Evolutionary conservation across 2,113 vertebrate genomes (phyloP), one percentile per base, ranked within the genome.

Genomic region (Salvelinus namaycush): DNA sequence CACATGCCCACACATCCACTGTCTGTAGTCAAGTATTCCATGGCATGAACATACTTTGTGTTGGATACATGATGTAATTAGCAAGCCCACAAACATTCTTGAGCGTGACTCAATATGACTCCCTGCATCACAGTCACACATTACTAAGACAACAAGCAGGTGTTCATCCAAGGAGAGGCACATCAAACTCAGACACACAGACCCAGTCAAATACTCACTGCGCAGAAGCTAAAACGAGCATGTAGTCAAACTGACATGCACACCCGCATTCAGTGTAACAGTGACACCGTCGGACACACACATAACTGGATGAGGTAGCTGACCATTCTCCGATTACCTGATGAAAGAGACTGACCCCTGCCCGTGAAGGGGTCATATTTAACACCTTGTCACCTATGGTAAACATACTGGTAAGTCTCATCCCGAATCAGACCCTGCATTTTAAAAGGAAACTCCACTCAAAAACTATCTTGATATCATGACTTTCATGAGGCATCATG

Each of bases 31-130:
- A 51, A 31, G 48, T 72, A 31, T 81, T 80, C 51, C 9, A 44
- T 44, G 8, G 39, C 81, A 78, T 29, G 60, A 77, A 20, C 81
- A 79, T 29, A 68, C n/a, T 39, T 78, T 78, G 73, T 9, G 62
- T 68, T 73, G 72, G 80, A 86, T 77, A 81, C 75, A 72, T 81
- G 44, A 85, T 49, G 31, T 84, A 78, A 83, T 60, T 77, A 75
- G 71, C 70, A 1, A 66, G 76, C 79, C 71, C 44, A 72, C 70
- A 79, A 62, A 84, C 80, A 81, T 81, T 84, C 70, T 82, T 79
- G n/a, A 69, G 18, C 72, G 29, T 81, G 82, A 76, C 68, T 87
- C 81, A 77, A 72, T 39, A 0, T 68, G 34, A 72, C 75, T 75
- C 9, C 49, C 64, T 67, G 76, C 64, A 60, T 49, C 29, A 57